phyloP scores from a whole-genome alignment of 2,113 vertebrate genomes.

The Prunella himalayana region DNA sequence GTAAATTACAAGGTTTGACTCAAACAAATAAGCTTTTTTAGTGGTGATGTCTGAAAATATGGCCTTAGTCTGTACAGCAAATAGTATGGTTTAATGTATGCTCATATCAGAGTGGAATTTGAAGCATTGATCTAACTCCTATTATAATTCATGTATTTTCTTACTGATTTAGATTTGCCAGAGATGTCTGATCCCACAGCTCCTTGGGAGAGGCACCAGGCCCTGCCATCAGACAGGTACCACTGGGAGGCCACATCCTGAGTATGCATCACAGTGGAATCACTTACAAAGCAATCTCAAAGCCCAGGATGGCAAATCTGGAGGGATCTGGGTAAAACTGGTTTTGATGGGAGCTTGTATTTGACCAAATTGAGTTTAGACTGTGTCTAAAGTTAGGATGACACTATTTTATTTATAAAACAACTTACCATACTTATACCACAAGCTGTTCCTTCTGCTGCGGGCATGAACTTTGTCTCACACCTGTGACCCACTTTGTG shows the following conservation, averaged over 20 bases:
- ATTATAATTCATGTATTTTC: background rate
- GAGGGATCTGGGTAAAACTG: background rate
- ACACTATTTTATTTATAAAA: background rate
- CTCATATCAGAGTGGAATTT: background rate
- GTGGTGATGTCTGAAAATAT: background rate
- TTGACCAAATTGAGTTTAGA: no score
- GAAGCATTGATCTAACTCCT: background rate
- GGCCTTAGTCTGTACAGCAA: background rate
- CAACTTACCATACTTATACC: conserved; percentile 90
- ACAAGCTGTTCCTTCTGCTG: conserved; percentile 92
- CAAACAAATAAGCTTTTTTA: background rate
- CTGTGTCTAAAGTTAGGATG: background rate
- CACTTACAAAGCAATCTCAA: background rate
- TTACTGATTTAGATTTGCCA: background rate
- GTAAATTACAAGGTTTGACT: background rate
- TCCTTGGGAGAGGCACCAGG: accelerated
- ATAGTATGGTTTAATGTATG: background rate
- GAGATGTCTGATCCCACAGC: background rate
- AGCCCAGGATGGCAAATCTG: background rate
- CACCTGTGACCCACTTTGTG: conserved; percentile 91
- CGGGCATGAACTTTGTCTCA: conserved; percentile 98
- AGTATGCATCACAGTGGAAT: background rate
- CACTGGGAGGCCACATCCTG: background rate
- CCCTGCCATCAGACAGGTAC: background rate
- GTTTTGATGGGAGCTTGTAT: background rate